Conservation (phyloP, 1,140 invertebrate species). For the Drosophila ogumai region DNA sequence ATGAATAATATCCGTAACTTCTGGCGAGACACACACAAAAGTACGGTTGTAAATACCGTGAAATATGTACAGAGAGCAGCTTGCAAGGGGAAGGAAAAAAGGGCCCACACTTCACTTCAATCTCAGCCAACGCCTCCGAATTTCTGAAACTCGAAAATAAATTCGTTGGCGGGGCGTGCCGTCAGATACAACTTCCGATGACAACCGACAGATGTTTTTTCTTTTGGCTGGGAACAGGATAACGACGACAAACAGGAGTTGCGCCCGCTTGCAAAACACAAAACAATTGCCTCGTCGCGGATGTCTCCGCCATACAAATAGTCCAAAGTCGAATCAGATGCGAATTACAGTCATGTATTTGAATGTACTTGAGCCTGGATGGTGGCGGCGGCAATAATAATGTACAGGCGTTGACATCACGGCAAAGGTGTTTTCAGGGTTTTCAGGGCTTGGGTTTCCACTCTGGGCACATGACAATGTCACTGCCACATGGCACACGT, state of each 20-base stretch:
- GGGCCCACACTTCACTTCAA: constrained; percentile 46
- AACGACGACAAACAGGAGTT: constrained; percentile 42
- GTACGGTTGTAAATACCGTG: constrained; percentile 13
- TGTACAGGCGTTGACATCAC: constrained; percentile 75
- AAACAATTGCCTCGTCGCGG: constrained; percentile 72
- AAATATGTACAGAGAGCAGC: constrained; percentile 55
- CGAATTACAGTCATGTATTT: constrained; percentile 40
- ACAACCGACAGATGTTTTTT: constrained; percentile 81
- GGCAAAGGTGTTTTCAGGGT: constrained; percentile 60
- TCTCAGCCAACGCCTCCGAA: constrained; percentile 37
- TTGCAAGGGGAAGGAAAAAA: constrained; percentile 63
- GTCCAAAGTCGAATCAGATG: constrained; percentile 44
- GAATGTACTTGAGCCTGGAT: constrained; percentile 56
- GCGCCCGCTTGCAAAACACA: constrained; percentile 77
- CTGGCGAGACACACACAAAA: constrained; percentile 33
- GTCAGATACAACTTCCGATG: constrained; percentile 82
- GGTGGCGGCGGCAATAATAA: constrained; percentile 12
- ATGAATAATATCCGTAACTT: constrained; percentile 84
- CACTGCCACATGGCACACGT: constrained; percentile 55
- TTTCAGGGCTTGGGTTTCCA: constrained; percentile 8
- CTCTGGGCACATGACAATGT: constrained; percentile 39
- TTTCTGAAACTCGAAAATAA: constrained; percentile 4
- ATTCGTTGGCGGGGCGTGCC: constrained; percentile 68
- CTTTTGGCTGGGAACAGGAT: constrained; percentile 31
- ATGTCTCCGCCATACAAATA: constrained; percentile 61